Base-by-base conservation (phyloP, 2,113 vertebrate genomes). In the Nothobranchius furzeri region DNA sequence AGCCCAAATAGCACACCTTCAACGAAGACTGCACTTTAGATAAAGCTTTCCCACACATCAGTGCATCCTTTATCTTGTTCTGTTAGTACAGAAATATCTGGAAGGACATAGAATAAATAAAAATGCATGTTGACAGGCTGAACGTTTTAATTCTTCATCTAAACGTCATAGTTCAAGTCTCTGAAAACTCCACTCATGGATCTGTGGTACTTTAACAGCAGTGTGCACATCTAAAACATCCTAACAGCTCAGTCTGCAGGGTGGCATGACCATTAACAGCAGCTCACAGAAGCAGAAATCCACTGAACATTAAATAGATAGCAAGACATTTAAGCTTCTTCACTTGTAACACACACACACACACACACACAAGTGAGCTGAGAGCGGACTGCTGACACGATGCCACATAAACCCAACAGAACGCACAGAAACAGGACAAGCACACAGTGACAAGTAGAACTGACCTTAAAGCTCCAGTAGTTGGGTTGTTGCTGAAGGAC, bases 401-500 rank as follows among this genome's bases (percentile, higher is more conserved):
- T 52, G 55, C 42, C 43, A 75, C 64, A 66, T 30, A 59, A 61
- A 78, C 42, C 62, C 24, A 68, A 59, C 64, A n/a, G 12, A 46
- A 9, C 6, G 12, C 49, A 68, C 43, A 42, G 42, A 71, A 67
- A 50, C 71, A 40, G 58, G 55, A 79, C 58, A 73, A 70, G 73
- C 30, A 8, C 68, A 76, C 62, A 64, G 85, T 80, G 82, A 90
- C 80, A 89, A n/a, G n/a, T 70, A 87, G 67, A 93, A 96, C 96
- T 98, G 91, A 98, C 96, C 96, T 98, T 98, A 94, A 98, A 98
- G 92, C 96, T 98, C 96, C 96, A 98, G 95, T 98, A 98, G 96
- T 98, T 98, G 89, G 96, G 95, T 84, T 98, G 96, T 94, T 96
- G 93, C 91, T 92, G 83, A 60, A 68, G 51, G 56, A 69, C 53